Percentiles rank a stretch among this genome's conserved stretches.
phyloP scores from a whole-genome alignment of 1,140 invertebrate genomes.

The Drosophila novamexicana region DNA sequence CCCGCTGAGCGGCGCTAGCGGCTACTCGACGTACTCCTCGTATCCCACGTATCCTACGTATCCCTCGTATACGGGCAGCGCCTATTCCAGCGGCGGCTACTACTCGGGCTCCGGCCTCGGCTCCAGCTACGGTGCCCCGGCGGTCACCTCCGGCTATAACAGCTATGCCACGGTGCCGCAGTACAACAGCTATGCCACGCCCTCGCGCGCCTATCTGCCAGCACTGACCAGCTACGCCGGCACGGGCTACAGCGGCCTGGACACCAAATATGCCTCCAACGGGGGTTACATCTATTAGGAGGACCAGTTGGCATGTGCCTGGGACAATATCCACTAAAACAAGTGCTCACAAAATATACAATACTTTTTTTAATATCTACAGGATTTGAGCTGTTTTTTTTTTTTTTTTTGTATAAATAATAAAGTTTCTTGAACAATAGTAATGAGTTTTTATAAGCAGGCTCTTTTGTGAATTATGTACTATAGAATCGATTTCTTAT shows the following conservation, averaged over 20 bases:
- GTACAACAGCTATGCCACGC: constrained; percentile 55
- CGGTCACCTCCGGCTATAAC: constrained; percentile 46
- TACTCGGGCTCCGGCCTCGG: constrained; percentile 12
- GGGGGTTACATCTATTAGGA: constrained; percentile 76
- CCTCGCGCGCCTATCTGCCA: constrained; percentile 56
- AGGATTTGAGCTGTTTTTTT: neutral
- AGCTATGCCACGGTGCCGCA: constrained; percentile 61
- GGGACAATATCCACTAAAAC: neutral
- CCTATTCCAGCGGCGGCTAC: constrained; percentile 26
- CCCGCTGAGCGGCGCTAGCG: constrained; percentile 32
- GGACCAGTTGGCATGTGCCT: neutral
- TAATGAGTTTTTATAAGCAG: neutral
- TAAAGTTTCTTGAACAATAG: neutral
- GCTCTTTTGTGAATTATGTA: neutral
- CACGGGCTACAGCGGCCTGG: constrained; percentile 55
- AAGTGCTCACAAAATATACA: neutral
- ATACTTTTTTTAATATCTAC: constrained; percentile 4
- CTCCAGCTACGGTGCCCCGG: constrained; percentile 20
- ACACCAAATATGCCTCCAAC: constrained; percentile 73
- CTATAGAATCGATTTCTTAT: too few relatives aligned
- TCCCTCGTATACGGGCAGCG: constrained; percentile 22
- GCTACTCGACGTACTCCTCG: constrained; percentile 43
- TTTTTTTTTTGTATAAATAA: neutral
- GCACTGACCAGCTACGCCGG: constrained; percentile 36
- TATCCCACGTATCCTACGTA: constrained; percentile 20